Conservation (phyloP, 1,140 invertebrate genomes). For the Drosophila lacertosa region DNA sequence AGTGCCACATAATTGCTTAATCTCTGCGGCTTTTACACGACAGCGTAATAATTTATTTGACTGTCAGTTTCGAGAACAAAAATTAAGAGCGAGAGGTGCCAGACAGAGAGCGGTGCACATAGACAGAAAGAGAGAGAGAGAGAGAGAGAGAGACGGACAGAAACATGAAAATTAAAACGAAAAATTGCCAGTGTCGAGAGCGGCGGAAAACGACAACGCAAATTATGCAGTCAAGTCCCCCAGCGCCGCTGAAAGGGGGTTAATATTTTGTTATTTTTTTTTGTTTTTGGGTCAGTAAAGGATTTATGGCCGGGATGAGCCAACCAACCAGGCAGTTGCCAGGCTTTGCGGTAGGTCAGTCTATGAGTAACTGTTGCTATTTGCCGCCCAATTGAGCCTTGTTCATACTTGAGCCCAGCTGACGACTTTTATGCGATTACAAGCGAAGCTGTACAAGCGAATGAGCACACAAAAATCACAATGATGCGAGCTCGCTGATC, state of each 20-base stretch:
- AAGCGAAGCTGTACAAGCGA: conserved; percentile 8
- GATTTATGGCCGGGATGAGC: conserved; percentile 45
- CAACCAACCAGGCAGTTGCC: conserved; percentile 2
- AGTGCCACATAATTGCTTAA: conserved; percentile 83
- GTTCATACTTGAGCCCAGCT: conserved; percentile 7
- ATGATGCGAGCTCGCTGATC: too few relatives aligned
- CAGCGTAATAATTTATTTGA: conserved; percentile 82
- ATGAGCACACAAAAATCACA: too few relatives aligned
- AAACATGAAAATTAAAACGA: conserved; percentile 73
- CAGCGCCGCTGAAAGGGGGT: conserved; percentile 46
- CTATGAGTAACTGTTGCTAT: conserved; percentile 41
- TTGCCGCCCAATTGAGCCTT: conserved; percentile 31
- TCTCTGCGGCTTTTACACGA: conserved; percentile 81
- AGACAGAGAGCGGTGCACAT: conserved; percentile 8
- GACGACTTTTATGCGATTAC: conserved; percentile 24
- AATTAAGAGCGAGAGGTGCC: conserved; percentile 23
- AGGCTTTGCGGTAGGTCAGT: conserved; percentile 22
- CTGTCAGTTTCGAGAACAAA: conserved; percentile 46
- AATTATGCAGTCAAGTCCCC: conserved; percentile 78
- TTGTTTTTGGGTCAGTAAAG: conserved; percentile 55
- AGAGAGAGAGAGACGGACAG: conserved; percentile 8
- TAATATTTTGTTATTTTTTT: conserved; percentile 46
- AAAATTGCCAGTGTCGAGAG: conserved; percentile 51
- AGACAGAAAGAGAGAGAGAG: too few relatives aligned
- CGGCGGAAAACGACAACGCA: conserved; percentile 62